A percentile compares a stretch with the other conserved stretches of the same genome.
These are phyloP conservation scores for Pangasius sanitwongsei DNA, from an alignment of 2,797 vertebrate species.

Conservation along the genomic window DNA sequence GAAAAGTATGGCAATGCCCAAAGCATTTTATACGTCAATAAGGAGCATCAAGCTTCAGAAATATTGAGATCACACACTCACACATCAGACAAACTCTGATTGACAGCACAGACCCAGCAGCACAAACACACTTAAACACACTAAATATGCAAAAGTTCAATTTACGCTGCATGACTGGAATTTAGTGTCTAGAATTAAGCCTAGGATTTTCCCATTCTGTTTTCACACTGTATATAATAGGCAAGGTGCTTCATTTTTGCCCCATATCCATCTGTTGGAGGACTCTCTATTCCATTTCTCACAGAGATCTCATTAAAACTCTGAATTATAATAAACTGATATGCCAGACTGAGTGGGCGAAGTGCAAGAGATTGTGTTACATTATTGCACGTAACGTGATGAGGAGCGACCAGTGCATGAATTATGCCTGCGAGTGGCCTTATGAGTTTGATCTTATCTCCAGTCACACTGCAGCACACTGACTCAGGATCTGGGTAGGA, in stretches of 20 bases:
- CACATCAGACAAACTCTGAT: constrained; percentile 22
- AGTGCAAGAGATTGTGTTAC: constrained; percentile 22
- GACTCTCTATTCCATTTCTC: constrained; percentile 9
- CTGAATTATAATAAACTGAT: constrained; percentile 28
- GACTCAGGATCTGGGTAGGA: constrained; percentile 39
- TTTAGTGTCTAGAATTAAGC: not conserved
- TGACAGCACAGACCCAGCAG: constrained; percentile 15
- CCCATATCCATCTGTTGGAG: not conserved
- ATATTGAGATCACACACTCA: constrained; percentile 18
- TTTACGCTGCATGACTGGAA: not conserved
- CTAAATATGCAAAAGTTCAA: constrained; percentile 15
- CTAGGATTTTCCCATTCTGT: not conserved
- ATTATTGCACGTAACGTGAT: constrained; percentile 22
- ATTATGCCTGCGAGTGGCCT: constrained; percentile 28
- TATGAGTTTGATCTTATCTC: constrained; percentile 48
- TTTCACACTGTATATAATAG: constrained; percentile 12
- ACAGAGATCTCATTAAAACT: constrained; percentile 38
- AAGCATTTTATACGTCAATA: constrained; percentile 47
- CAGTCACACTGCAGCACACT: constrained; percentile 27
- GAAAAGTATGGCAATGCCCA: constrained; percentile 50
- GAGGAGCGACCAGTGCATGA: constrained; percentile 27
- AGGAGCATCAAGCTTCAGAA: constrained; percentile 21
- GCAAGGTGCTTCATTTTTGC: constrained; percentile 12
- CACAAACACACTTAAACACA: constrained; percentile 1
- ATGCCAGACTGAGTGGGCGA: constrained; percentile 20